These are phyloP conservation scores for Pachyseris speciosa DNA, from an alignment of 64 coral and sea anemone genomes.

Conservation along the genomic window DNA sequence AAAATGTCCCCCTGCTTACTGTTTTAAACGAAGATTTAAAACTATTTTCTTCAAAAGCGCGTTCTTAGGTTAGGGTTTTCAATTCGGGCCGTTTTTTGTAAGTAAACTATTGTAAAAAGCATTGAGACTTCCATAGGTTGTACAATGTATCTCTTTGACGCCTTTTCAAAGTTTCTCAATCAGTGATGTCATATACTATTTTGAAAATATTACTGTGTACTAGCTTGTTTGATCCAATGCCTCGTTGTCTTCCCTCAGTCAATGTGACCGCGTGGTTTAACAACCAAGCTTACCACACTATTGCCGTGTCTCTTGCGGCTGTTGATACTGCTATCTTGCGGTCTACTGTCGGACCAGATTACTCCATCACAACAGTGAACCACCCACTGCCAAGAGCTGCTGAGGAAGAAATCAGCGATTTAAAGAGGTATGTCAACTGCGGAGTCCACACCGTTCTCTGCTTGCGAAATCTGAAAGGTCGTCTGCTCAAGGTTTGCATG, in stretches of 20 bases:
- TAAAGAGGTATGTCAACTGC: constrained; percentile 62
- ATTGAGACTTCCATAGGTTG: too few species aligned
- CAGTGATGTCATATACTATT: too few species aligned
- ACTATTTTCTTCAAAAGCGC: too few species aligned
- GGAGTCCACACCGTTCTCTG: neutral
- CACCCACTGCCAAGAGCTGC: constrained; percentile 91
- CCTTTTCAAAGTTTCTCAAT: too few species aligned
- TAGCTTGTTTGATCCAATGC: neutral
- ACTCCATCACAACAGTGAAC: constrained; percentile 75
- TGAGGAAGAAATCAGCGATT: constrained; percentile 66
- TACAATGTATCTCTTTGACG: too few species aligned
- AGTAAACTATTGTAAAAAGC: too few species aligned
- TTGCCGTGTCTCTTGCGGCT: constrained; percentile 89
- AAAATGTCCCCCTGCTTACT: too few species aligned
- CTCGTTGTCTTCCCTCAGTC: constrained; percentile 42
- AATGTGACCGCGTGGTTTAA: constrained; percentile 93
- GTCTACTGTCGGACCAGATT: constrained; percentile 23
- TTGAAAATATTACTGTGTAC: too few species aligned
- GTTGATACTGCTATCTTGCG: constrained; percentile 74
- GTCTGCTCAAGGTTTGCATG: neutral
- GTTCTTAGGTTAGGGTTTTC: too few species aligned
- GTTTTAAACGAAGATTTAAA: too few species aligned
- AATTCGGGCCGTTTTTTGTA: too few species aligned
- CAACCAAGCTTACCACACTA: constrained; percentile 89
- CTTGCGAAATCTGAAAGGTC: too few species aligned